These are phyloP conservation scores for Sogatella furcifera DNA, from an alignment of 1,140 invertebrate genomes.

Conservation along the genomic window DNA sequence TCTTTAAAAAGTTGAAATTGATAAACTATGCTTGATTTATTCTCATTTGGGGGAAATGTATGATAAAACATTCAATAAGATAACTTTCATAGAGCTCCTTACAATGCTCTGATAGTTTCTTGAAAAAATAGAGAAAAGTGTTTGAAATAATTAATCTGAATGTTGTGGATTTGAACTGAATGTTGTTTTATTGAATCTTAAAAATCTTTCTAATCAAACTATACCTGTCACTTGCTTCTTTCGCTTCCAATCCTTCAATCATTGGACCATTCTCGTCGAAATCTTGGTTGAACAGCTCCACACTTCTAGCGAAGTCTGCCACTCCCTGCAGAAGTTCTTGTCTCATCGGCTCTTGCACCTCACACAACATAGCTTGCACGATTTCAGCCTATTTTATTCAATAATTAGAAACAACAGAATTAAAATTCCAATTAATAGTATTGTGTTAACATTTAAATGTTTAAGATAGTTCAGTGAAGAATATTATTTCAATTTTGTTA, in stretches of 20 bases:
- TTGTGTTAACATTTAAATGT: too few relatives aligned
- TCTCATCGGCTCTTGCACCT: constrained; percentile 64
- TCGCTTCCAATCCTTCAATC: constrained; percentile 64
- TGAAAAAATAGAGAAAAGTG: not conserved
- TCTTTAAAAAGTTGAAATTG: too few relatives aligned
- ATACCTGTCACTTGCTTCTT: constrained; percentile 62
- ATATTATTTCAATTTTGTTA: too few relatives aligned
- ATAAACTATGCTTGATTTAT: too few relatives aligned
- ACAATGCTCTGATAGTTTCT: not conserved
- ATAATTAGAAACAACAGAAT: not conserved
- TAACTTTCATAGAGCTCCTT: not conserved
- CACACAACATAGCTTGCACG: constrained; percentile 57
- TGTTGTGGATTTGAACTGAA: too few relatives aligned
- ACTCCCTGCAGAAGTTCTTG: constrained; percentile 59
- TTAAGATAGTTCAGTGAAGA: too few relatives aligned
- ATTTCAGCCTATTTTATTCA: constrained; percentile 34
- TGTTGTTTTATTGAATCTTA: not conserved
- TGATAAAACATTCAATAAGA: too few relatives aligned
- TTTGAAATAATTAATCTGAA: too few relatives aligned
- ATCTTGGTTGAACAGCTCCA: constrained; percentile 57
- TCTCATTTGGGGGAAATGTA: too few relatives aligned
- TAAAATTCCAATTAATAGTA: too few relatives aligned
- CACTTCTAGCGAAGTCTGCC: constrained; percentile 51
- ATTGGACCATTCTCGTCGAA: constrained; percentile 70
- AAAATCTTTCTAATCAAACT: not conserved